Percentiles rank a stretch among this genome's conserved stretches.
These are phyloP conservation scores for Ceratosolen fusciceps DNA, from an alignment of 1,140 invertebrate genomes.

Conservation along the genomic window DNA sequence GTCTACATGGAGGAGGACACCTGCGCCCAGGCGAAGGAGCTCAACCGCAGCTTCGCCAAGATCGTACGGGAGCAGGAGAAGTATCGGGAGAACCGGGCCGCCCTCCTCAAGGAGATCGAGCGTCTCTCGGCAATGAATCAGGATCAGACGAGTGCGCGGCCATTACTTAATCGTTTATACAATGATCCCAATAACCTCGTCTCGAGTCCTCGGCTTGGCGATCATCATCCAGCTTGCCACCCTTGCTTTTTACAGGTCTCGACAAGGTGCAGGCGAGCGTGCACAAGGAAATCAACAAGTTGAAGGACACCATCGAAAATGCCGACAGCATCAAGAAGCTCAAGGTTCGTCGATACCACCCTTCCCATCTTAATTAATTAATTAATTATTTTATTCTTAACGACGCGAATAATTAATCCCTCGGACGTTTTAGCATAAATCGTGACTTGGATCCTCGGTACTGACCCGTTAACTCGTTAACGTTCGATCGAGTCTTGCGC, in stretches of 20 bases:
- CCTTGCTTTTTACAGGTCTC: background rate
- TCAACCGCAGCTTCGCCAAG: conserved; percentile 1
- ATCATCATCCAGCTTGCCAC: background rate
- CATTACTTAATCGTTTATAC: background rate
- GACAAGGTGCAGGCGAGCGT: background rate
- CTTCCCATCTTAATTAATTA: too few relatives aligned
- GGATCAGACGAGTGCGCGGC: background rate
- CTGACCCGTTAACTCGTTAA: too few relatives aligned
- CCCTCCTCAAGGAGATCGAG: conserved; percentile 21
- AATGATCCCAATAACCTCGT: too few relatives aligned
- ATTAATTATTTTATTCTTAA: too few relatives aligned
- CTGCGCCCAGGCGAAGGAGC: background rate
- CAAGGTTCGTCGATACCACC: too few relatives aligned
- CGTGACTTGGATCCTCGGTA: too few relatives aligned
- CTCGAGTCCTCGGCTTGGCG: background rate
- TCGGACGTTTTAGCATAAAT: too few relatives aligned
- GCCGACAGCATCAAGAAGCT: background rate
- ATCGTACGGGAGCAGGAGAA: conserved; percentile 32
- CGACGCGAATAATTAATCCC: too few relatives aligned
- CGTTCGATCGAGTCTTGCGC: too few relatives aligned
- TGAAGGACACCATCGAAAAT: background rate
- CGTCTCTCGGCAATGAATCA: background rate
- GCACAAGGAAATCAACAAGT: background rate
- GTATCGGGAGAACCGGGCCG: background rate
- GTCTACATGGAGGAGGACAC: background rate